phyloP scores from a whole-genome alignment of 2,113 vertebrate species.

The Megaptera novaeangliae region DNA sequence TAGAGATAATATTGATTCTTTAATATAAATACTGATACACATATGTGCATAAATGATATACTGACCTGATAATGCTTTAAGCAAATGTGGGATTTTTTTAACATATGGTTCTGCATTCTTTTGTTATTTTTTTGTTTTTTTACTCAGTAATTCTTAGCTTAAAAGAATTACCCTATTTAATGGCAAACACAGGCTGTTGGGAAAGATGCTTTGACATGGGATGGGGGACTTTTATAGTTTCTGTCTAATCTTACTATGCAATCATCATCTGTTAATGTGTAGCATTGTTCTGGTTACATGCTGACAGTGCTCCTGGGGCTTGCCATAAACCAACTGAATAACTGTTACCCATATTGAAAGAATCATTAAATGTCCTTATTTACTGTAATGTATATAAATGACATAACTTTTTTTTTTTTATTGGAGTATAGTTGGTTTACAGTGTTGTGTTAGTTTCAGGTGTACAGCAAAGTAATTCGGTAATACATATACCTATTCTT shows the following conservation, averaged over 20 bases:
- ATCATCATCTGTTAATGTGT: neutral
- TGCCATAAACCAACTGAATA: neutral
- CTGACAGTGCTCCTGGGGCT: neutral
- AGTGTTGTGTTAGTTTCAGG: neutral
- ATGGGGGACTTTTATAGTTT: neutral
- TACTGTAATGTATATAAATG: neutral
- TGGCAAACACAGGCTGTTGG: neutral
- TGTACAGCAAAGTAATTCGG: neutral
- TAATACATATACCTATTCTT: neutral
- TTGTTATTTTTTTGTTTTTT: neutral
- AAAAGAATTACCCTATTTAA: neutral
- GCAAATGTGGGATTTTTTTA: neutral
- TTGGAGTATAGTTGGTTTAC: neutral
- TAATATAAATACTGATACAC: neutral
- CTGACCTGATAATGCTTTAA: neutral
- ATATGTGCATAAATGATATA: neutral
- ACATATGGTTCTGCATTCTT: neutral
- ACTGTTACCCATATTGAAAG: neutral
- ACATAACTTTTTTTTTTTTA: neutral
- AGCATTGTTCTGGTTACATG: neutral
- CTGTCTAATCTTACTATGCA: neutral
- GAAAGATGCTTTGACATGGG: neutral
- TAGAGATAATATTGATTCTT: neutral
- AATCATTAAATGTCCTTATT: neutral
- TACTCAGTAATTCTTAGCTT: neutral